phyloP scores from a whole-genome alignment of 2,113 vertebrate species.

The Tupaia chinensis region DNA sequence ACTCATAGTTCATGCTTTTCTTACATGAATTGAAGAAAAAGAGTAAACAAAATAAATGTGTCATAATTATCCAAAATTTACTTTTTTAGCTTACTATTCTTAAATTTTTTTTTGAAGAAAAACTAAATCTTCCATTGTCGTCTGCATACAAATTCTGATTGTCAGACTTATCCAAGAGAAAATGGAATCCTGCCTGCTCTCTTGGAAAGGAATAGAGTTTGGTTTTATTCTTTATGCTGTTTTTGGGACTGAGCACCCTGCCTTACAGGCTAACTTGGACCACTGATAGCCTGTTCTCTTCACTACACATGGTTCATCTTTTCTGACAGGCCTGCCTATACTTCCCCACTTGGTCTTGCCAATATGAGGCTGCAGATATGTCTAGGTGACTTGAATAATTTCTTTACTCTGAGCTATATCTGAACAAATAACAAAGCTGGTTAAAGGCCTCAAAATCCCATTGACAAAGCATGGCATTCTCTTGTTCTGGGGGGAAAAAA shows the following conservation, averaged over 20 bases:
- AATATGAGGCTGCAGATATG: neutral
- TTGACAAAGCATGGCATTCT: neutral
- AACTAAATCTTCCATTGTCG: constrained; percentile 24
- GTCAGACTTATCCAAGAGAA: neutral
- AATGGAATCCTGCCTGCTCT: neutral
- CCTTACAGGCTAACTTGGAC: fast-evolving
- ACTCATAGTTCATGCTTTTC: neutral
- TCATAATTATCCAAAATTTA: constrained; percentile 30
- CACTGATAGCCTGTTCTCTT: neutral
- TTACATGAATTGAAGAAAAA: constrained; percentile 28
- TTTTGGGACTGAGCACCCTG: neutral
- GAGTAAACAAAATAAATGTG: neutral
- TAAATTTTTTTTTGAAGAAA: constrained; percentile 57
- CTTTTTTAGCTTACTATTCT: neutral
- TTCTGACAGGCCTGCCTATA: neutral
- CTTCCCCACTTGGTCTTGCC: neutral
- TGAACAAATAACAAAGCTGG: neutral
- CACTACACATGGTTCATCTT: neutral
- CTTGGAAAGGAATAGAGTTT: neutral
- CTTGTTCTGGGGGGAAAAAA: neutral
- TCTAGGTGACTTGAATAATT: neutral
- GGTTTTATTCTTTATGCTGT: neutral
- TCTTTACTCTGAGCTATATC: neutral
- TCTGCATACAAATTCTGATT: constrained; percentile 25
- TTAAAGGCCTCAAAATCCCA: neutral